A percentile compares a stretch with the other conserved stretches of the same genome.
phyloP scores from a whole-genome alignment of 2,113 vertebrate species.

The Hippoglossus stenolepis region DNA sequence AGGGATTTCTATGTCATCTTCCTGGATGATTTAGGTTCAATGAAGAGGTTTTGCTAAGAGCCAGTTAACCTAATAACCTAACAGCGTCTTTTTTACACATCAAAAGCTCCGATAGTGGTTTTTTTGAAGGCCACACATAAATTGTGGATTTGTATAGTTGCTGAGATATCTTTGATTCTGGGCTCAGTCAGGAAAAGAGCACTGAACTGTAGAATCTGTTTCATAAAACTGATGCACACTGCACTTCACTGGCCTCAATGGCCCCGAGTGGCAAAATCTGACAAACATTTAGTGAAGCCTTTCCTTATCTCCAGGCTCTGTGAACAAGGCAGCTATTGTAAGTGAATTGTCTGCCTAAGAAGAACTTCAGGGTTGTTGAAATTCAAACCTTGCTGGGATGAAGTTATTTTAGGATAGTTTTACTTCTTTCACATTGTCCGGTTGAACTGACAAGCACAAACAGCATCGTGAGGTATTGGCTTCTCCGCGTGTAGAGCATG shows the following conservation, averaged over 20 bases:
- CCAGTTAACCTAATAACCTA: neutral
- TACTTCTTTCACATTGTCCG: neutral
- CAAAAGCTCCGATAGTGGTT: neutral
- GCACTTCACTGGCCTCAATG: slow-evolving; percentile 40
- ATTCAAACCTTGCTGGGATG: neutral
- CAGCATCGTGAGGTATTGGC: slow-evolving; percentile 16
- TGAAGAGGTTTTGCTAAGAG: neutral
- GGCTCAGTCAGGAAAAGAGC: neutral
- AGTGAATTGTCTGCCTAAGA: slow-evolving; percentile 16
- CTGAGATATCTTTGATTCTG: slow-evolving; percentile 6
- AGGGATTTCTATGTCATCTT: slow-evolving; percentile 5
- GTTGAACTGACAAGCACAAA: slow-evolving; percentile 1
- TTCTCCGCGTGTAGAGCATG: slow-evolving; percentile 13
- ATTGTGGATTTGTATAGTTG: neutral
- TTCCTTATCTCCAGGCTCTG: slow-evolving; percentile 16
- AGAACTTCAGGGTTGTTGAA: neutral
- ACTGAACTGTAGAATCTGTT: slow-evolving; percentile 15
- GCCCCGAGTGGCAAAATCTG: slow-evolving; percentile 31
- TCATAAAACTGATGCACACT: slow-evolving; percentile 9
- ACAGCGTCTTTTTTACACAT: neutral
- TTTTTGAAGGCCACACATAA: slow-evolving; percentile 1
- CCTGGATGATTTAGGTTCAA: neutral
- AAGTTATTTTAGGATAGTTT: slow-evolving; percentile 5
- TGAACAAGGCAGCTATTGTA: neutral
- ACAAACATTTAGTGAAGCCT: slow-evolving; percentile 43